Conservation (phyloP, 2,113 vertebrate species). For the Dipodomys stephensi region DNA sequence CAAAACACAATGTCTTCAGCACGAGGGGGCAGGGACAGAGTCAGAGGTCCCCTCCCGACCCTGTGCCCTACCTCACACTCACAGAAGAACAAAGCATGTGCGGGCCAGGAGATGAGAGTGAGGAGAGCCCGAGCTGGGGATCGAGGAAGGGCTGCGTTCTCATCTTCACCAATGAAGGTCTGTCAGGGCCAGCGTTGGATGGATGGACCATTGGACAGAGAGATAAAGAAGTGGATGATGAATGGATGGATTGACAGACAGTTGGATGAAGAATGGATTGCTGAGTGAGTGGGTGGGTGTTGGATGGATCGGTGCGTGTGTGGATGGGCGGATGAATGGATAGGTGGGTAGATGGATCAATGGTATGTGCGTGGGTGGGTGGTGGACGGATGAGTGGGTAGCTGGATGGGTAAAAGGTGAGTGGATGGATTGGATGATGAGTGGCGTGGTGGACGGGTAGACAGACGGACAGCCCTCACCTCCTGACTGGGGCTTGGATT, state of each 20-base stretch:
- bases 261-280: background rate
- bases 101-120: background rate
- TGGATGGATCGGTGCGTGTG: no score
- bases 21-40: background rate
- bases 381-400: no score
- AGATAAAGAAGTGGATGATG: no score
- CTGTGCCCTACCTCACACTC: background rate
- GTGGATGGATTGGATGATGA: background rate
- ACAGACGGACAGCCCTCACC: background rate
- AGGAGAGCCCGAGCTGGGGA: background rate
- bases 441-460: background rate
- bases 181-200: no score
- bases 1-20: no score
- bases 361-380: background rate
- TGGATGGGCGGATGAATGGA: no score
- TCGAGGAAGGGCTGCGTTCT: background rate
- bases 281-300: no score
- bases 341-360: background rate
- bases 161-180: background rate
- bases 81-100: background rate
- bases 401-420: background rate
- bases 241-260: background rate
- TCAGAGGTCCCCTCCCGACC: background rate
- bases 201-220: accelerated
- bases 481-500: background rate